Percentiles rank a stretch among this genome's conserved stretches.
phyloP scores from a whole-genome alignment of 2,113 vertebrate species.

The Hypanus sabinus region DNA sequence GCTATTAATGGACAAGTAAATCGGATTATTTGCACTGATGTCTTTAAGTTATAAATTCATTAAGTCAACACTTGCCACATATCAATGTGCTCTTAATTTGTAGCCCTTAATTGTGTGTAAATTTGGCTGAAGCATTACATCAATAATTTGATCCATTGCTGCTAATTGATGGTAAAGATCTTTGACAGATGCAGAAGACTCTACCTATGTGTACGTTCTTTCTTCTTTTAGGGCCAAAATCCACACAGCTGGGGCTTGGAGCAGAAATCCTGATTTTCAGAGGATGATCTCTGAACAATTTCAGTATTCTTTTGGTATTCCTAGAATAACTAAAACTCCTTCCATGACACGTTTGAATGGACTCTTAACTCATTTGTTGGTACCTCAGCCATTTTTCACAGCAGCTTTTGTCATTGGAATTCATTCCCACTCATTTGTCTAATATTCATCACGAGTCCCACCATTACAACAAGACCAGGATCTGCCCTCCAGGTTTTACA shows the following conservation, averaged over 20 bases:
- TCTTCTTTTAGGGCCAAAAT: background rate
- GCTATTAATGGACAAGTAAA: background rate
- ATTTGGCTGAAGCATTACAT: too few species aligned
- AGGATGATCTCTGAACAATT: background rate
- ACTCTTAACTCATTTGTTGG: background rate
- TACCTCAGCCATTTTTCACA: background rate
- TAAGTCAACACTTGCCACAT: background rate
- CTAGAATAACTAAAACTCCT: background rate
- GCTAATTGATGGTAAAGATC: background rate
- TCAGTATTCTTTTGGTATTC: background rate
- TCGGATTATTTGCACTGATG: background rate
- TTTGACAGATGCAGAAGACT: background rate
- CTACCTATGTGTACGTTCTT: background rate
- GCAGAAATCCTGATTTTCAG: background rate
- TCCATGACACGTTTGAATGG: background rate
- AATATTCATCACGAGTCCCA: background rate
- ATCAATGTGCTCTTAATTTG: background rate
- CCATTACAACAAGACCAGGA: too few species aligned
- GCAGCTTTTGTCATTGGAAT: background rate
- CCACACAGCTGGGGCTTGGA: background rate
- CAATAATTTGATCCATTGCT: too few species aligned
- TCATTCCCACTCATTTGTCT: background rate
- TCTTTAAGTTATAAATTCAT: too few species aligned
- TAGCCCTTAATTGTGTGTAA: too few species aligned
- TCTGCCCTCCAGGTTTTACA: too few species aligned